phyloP scores from a whole-genome alignment of 2,113 vertebrate genomes.

The Anguilla japonica region DNA sequence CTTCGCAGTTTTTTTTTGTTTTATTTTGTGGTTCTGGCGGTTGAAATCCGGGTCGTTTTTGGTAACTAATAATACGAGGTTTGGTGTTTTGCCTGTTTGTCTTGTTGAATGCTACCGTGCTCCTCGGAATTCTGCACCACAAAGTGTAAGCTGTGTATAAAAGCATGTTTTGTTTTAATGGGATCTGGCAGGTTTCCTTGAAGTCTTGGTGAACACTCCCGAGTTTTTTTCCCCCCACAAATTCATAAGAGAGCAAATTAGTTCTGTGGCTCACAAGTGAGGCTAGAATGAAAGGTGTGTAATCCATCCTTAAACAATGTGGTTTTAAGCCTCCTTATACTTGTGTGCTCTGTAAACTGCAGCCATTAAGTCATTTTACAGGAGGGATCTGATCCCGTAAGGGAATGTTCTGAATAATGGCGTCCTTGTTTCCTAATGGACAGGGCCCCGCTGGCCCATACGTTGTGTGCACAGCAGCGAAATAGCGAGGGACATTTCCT shows the following conservation, averaged over 20 bases:
- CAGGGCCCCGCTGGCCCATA: background rate
- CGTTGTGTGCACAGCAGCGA: background rate
- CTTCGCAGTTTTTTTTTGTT: slow-evolving; percentile 5
- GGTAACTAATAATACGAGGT: slow-evolving; percentile 21
- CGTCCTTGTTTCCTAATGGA: background rate
- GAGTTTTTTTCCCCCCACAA: slow-evolving; percentile 29
- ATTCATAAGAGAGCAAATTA: slow-evolving; percentile 7
- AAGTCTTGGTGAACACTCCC: slow-evolving; percentile 20
- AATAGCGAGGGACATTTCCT: background rate
- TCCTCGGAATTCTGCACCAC: slow-evolving; percentile 51
- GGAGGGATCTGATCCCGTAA: background rate
- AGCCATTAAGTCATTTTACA: background rate
- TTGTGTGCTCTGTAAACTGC: background rate
- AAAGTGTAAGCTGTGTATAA: slow-evolving; percentile 31
- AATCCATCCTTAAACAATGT: background rate
- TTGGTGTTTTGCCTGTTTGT: slow-evolving; percentile 51
- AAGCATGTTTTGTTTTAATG: slow-evolving; percentile 49
- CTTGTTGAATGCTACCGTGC: slow-evolving; percentile 49
- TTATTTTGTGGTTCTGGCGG: background rate
- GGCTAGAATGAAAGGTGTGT: background rate
- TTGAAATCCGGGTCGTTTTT: background rate
- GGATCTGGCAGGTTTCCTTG: slow-evolving; percentile 50
- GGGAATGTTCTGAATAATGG: background rate
- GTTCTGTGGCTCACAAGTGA: background rate
- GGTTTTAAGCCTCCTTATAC: background rate